Base-by-base conservation (phyloP, 2,888 invertebrate species). In the Hetaerina titia region DNA sequence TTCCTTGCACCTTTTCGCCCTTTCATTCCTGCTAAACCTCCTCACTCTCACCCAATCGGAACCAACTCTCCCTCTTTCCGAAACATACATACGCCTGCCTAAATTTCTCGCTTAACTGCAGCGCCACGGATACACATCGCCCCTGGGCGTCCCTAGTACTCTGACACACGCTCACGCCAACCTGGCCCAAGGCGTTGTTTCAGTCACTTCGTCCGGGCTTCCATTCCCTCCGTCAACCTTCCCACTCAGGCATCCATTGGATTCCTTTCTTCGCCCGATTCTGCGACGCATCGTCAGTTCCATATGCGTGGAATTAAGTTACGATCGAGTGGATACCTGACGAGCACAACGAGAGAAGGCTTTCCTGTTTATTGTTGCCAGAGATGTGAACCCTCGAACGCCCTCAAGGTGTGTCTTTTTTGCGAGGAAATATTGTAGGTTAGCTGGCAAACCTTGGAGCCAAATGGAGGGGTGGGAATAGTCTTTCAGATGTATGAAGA, bases 201-300 rank as follows among this genome's bases (percentile, higher is more conserved):
- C 31, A 81, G 81, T 81, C 89, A 22, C 57, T 89, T 89, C 58
- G 56, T 45, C 11, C 31, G 22, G 60, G 60, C 17, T 17, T 60
- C 22, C n/a, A n/a, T 81, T 81, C 81, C 25, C 13, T 60, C 60
- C 60, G 45, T 45, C 45, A 45, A 45, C 45, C 60, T 60, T 15
- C 60, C 60, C 60, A 60, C 15, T 31, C 74, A 69, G 22, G 9
- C 25, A 7, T 81, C 25, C 81, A 31, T 11, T 31, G 11, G 69
- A 4, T 31, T 69, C 19, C 69, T 22, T 81, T 31, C 25, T 31
- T 90, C 45, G 31, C 45, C 17, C 31, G 45, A 9, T 64, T 31
- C 8, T 9, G 19, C 31, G 64, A 64, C 90, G 90, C 64, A 45
- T 69, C 89, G 89, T n/a, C 89, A 89, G 89, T 89, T 89, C 89